Base-by-base conservation (phyloP, 2,888 invertebrate genomes). In the Acanthosoma haemorrhoidale region DNA sequence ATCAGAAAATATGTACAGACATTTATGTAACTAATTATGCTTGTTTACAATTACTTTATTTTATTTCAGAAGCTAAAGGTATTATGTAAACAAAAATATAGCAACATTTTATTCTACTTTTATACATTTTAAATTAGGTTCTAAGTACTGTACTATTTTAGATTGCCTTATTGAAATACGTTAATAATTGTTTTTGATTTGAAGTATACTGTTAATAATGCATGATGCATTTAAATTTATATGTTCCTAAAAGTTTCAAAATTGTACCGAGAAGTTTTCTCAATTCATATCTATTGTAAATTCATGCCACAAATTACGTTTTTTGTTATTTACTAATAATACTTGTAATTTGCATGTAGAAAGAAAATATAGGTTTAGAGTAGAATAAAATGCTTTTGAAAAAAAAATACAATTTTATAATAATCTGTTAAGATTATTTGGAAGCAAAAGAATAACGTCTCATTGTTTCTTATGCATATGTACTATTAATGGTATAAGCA, bases 201-300 rank as follows among this genome's bases (percentile, higher is more conserved):
- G 21, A 61, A 36, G 21, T 61, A 61, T 61, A 36, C 61, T 61
- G 36, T 61, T 61, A 61, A 61, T 61, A 61, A 61, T 61, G 61
- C 61, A 61, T 36, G 3, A 36, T 61, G 61, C 61, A 61, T 61
- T 61, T 32, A 36, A 36, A 36, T 36, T 61, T 2, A 6, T 59
- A 18, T 61, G 61, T 61, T 61, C 61, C 61, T 61, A 61, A 25
- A 51, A 61, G 13, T 61, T 38, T 11, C 36, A 61, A 61, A 61
- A 36, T 36, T 36, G 4, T 61, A 21, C 61, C 6, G 25, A 61
- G 59, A 59, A 61, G 18, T 36, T 36, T 0, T 61, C 21, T 61
- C 21, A 21, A 38, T 36, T 36, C 34, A 36, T 38, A 2, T 61
- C 18, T 61, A 21, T 13, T 36, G 11, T 36, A 38, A 61, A 38